A percentile compares a stretch with the other conserved stretches of the same genome.
These are phyloP conservation scores for Rhabdornis inornatus DNA, from an alignment of 2,113 vertebrate genomes.

Conservation along the genomic window DNA sequence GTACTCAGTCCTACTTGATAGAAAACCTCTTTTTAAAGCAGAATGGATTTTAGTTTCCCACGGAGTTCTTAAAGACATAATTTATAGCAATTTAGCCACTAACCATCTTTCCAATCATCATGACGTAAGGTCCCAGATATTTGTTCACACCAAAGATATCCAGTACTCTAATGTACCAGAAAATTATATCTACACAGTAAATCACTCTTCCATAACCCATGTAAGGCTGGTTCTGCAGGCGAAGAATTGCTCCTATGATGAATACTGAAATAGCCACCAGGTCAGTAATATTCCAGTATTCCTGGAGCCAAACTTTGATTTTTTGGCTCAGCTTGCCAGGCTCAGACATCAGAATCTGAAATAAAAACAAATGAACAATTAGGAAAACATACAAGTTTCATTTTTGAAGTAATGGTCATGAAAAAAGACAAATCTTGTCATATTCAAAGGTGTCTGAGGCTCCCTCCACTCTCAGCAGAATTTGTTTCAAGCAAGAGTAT, in stretches of 20 bases:
- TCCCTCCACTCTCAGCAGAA: not conserved
- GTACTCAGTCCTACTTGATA: not conserved
- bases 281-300: constrained; percentile 99
- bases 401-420: not conserved
- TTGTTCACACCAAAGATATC: constrained; percentile 99
- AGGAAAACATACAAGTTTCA: not conserved
- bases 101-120: constrained; percentile 99
- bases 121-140: constrained; percentile 96
- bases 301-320: constrained; percentile 96
- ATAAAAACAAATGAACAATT: not conserved
- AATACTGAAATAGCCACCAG: constrained; percentile 90
- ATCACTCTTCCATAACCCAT: constrained; percentile 96
- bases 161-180: constrained; percentile 98
- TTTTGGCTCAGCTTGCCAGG: constrained; percentile 97
- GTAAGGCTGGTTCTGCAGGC: constrained; percentile 91
- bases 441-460: not conserved
- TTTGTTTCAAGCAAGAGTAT: not conserved
- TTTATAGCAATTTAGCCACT: constrained; percentile 17
- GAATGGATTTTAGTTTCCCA: not conserved
- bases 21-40: not conserved
- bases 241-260: constrained; percentile 86
- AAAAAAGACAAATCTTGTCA: not conserved
- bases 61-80: not conserved
- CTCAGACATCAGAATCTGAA: constrained; percentile 97
- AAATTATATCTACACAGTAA: constrained; percentile 98